These are phyloP conservation scores for Chydorus sphaericus DNA, from an alignment of 2,888 invertebrate genomes.

Conservation along the genomic window DNA sequence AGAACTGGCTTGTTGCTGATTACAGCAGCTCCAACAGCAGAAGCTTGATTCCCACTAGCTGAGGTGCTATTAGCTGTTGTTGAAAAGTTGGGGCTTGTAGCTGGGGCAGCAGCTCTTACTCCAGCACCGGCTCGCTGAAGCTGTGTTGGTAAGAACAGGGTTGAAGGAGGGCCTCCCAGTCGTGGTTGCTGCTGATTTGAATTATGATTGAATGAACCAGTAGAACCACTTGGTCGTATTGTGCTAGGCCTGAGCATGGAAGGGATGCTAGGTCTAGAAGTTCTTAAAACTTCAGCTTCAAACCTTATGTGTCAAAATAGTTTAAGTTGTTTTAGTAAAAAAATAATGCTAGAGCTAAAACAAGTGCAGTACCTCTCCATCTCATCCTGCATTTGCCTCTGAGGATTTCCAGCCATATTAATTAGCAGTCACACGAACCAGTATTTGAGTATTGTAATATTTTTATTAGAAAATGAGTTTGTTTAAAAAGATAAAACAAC, in stretches of 20 bases:
- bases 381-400: constrained; percentile 15
- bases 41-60: neutral
- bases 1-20: constrained; percentile 12
- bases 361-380: constrained; percentile 8
- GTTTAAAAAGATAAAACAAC: no score
- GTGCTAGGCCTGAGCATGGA: constrained; percentile 43
- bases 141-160: constrained; percentile 1
- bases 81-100: neutral
- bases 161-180: neutral
- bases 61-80: neutral
- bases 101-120: neutral
- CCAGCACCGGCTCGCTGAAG: constrained; percentile 9
- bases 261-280: constrained; percentile 27
- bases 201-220: neutral
- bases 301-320: constrained; percentile 40
- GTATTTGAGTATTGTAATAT: no score
- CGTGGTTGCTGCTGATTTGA: neutral
- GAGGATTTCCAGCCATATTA: neutral
- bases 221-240: constrained; percentile 45
- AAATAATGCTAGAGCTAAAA: neutral
- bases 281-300: constrained; percentile 58
- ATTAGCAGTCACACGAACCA: neutral
- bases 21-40: neutral
- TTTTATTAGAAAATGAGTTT: no score
- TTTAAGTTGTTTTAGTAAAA: no score